phyloP scores from a whole-genome alignment of 1,140 invertebrate genomes.

The Coboldia fuscipes region DNA sequence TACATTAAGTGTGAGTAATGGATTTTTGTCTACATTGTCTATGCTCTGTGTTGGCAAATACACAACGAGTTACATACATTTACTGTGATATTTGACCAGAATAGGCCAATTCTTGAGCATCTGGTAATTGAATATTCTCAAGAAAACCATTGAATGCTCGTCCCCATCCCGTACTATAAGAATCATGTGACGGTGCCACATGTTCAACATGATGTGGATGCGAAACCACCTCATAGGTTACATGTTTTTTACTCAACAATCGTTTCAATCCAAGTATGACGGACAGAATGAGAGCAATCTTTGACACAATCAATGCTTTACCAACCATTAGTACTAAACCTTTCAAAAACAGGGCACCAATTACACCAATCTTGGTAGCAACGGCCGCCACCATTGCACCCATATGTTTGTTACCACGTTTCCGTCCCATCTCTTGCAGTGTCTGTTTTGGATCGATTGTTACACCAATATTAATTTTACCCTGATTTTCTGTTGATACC shows the following conservation, averaged over 20 bases:
- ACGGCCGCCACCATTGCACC: conserved; percentile 49
- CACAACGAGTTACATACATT: too few species aligned
- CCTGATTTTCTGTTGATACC: conserved; percentile 42
- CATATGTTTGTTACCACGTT: conserved; percentile 52
- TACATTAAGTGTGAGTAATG: too few species aligned
- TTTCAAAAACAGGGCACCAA: conserved; percentile 57
- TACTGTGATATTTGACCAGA: too few species aligned
- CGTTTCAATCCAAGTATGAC: conserved; percentile 65
- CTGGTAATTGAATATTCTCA: conserved; percentile 18
- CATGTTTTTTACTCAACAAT: conserved; percentile 48
- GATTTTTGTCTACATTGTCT: too few species aligned
- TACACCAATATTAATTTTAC: conserved; percentile 44
- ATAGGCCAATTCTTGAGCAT: conserved; percentile 40
- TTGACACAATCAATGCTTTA: conserved; percentile 60
- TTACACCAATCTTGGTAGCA: conserved; percentile 53
- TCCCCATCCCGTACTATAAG: conserved; percentile 33
- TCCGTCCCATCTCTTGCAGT: conserved; percentile 31
- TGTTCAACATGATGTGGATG: conserved; percentile 35
- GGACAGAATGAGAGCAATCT: conserved; percentile 55
- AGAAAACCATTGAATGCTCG: conserved; percentile 28
- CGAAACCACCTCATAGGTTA: conserved; percentile 49
- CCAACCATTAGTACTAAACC: conserved; percentile 58
- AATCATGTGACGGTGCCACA: conserved; percentile 22
- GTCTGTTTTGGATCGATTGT: conserved; percentile 37
- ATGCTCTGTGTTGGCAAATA: too few species aligned